Percentiles rank a stretch among this genome's conserved stretches.
phyloP scores from a whole-genome alignment of 1,140 invertebrate genomes.

The Batillaria attramentaria region DNA sequence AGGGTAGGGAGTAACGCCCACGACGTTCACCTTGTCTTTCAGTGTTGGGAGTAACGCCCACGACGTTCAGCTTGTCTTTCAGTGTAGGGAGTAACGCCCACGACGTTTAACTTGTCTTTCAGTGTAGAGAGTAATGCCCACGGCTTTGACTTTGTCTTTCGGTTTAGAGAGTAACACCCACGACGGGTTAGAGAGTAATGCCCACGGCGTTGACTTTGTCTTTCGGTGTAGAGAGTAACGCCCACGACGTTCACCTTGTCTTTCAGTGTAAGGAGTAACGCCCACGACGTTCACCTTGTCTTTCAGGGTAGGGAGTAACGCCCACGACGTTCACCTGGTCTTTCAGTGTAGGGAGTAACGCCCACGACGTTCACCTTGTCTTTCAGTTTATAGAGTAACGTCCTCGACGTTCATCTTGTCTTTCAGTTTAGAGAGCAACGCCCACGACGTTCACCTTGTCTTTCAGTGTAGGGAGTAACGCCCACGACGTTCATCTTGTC shows the following conservation, averaged over 20 bases:
- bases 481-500: not conserved
- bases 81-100: not conserved
- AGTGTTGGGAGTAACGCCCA: not conserved
- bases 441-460: not conserved
- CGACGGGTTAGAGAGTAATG: no score
- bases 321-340: not conserved
- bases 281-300: not conserved
- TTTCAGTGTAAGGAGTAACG: not conserved
- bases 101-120: not conserved
- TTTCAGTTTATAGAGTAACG: not conserved
- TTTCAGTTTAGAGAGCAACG: not conserved
- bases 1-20: not conserved
- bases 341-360: not conserved
- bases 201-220: not conserved
- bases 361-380: not conserved
- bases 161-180: not conserved
- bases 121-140: slow-evolving; percentile 15
- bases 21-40: not conserved
- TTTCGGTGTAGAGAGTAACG: not conserved
- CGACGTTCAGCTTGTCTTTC: not conserved
- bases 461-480: not conserved
- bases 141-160: not conserved
- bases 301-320: not conserved
- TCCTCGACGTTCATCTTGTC: not conserved
- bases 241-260: not conserved